phyloP scores from a whole-genome alignment of 2,888 invertebrate species.

The Trilocha varians region DNA sequence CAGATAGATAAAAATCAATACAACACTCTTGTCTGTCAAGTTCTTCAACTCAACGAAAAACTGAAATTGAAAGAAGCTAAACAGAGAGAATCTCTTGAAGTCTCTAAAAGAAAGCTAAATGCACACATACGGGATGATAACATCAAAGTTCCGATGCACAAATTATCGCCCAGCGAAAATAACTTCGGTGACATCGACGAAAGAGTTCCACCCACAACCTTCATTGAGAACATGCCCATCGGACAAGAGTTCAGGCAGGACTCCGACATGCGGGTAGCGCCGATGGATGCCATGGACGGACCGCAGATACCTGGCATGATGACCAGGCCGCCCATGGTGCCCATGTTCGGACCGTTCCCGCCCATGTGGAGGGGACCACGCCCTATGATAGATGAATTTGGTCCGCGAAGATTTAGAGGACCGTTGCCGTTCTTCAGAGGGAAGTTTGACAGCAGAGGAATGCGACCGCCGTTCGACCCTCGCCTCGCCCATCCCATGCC shows the following conservation, averaged over 20 bases:
- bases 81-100: constrained; percentile 77
- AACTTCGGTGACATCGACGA: constrained; percentile 70
- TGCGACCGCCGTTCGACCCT: constrained; percentile 40
- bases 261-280: constrained; percentile 49
- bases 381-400: constrained; percentile 46
- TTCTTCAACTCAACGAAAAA: constrained; percentile 84
- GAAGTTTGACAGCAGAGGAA: constrained; percentile 44
- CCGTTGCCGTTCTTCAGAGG: constrained; percentile 41
- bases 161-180: constrained; percentile 48
- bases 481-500: constrained; percentile 40
- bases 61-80: constrained; percentile 84
- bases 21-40: constrained; percentile 82
- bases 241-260: constrained; percentile 41
- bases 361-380: constrained; percentile 49
- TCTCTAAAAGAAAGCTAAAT: constrained; percentile 59
- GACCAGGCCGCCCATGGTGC: constrained; percentile 43
- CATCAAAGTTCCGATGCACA: constrained; percentile 62
- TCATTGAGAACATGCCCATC: constrained; percentile 42
- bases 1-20: constrained; percentile 83
- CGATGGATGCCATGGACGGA: constrained; percentile 28
- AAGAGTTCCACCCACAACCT: constrained; percentile 47
- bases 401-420: constrained; percentile 45
- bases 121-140: constrained; percentile 51
- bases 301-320: constrained; percentile 22
- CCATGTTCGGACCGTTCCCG: constrained; percentile 32